Evolutionary conservation across 2,113 vertebrate genomes (phyloP), one percentile per base, ranked within the genome.

Genomic region (Tyrannus savana): DNA sequence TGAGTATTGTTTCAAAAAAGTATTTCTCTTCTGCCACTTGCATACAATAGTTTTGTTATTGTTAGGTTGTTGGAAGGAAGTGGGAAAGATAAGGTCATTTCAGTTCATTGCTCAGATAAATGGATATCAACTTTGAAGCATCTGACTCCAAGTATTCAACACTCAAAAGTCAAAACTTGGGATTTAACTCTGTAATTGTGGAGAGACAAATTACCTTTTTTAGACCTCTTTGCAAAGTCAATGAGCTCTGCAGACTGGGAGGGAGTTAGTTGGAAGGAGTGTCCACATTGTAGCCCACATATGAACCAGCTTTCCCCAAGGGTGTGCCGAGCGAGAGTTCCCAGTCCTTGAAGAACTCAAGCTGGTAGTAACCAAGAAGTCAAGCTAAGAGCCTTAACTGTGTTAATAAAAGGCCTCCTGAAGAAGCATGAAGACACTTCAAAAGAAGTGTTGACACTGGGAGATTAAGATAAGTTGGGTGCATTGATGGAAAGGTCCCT

Each of bases 1-100:
- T 44, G 72, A 88, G 90, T 73, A 73, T 85, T 93, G 78, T 83
- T 95, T 95, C 81, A 94, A 95, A 31, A 93, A 93, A 87, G 84
- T 78, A 94, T 77, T 91, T 93, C 72, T 93, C 67, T n/a, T 91
- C 90, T 1, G 2, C 80, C 93, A 91, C 30, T 91, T 67, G 71
- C 58, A 69, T 53, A 74, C 56, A 84, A 76, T 12, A 56, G 49
- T 58, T 95, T 80, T 96, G 89, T 94, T 97, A 87, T 95, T 85
- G 78, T 79, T 95, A 75, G 55, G 85, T 50, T 77, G 46, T 23
- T 88, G 79, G 85, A 83, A 94, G 67, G 91, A 95, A 97, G 49
- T 14, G 49, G 84, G 84, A 72, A 81, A 91, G 93, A 93, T 93
- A 90, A 96, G 78, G 72, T 71, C 1, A 1, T 73, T 93, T 93